Conservation (phyloP, 2,113 vertebrate species). For the Tyrannus savana region DNA sequence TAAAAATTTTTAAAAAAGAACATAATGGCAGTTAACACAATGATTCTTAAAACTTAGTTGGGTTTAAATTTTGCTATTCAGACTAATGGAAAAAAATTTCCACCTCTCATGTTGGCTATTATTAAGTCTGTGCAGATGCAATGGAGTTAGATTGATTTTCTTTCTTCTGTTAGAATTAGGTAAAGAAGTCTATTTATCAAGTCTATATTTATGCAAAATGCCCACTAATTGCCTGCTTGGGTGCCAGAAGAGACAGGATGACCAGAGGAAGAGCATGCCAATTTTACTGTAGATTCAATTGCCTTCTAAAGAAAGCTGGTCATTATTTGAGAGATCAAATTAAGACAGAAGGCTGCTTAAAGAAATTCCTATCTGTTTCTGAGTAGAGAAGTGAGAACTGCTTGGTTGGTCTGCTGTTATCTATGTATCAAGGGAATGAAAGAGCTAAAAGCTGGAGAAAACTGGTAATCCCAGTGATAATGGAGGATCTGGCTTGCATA, state of each 20-base stretch:
- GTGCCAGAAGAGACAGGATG: neutral
- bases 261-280: accelerated
- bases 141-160: neutral
- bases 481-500: neutral
- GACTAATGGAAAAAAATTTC: neutral
- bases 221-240: neutral
- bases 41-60: neutral
- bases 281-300: neutral
- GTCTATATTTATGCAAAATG: neutral
- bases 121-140: neutral
- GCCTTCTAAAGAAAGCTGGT: neutral
- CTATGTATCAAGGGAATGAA: neutral
- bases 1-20: neutral
- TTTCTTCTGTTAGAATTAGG: neutral
- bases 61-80: neutral
- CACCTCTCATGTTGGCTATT: neutral
- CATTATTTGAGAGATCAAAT: neutral
- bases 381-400: neutral
- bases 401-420: neutral
- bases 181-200: neutral
- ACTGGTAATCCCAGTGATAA: neutral
- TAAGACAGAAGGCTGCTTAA: neutral
- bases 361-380: neutral
- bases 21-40: neutral
- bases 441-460: neutral